A percentile compares a stretch with the other conserved stretches of the same genome.
These are phyloP conservation scores for Megaptera novaeangliae DNA, from an alignment of 2,113 vertebrate species.

Conservation along the genomic window DNA sequence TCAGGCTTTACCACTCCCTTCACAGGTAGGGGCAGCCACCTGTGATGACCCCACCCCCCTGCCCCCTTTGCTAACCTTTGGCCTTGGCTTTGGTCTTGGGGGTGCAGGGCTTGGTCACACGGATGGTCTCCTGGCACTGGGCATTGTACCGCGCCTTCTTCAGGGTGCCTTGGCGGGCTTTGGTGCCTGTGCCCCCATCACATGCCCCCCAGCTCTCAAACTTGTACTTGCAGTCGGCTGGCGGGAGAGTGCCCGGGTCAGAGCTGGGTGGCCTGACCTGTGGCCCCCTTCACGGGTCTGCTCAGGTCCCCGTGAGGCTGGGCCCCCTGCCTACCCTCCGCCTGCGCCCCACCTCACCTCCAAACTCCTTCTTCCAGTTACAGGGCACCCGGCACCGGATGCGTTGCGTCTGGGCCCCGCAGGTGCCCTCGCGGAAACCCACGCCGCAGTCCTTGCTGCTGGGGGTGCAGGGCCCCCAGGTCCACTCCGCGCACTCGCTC, in stretches of 20 bases:
- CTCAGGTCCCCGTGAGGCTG: background rate
- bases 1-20: background rate
- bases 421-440: constrained; percentile 89
- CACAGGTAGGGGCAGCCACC: no score
- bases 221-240: constrained; percentile 97
- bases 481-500: constrained; percentile 89
- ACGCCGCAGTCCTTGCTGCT: constrained; percentile 90
- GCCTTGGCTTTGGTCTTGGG: constrained; percentile 89
- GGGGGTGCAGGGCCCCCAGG: constrained; percentile 89
- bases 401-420: constrained; percentile 86
- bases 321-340: background rate
- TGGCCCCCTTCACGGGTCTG: background rate
- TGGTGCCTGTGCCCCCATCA: constrained; percentile 85
- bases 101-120: constrained; percentile 92
- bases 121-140: constrained; percentile 89
- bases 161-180: constrained; percentile 89
- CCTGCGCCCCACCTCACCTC: constrained; percentile 81
- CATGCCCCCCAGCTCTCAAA: constrained; percentile 93
- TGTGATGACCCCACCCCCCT: fast-evolving
- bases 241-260: background rate
- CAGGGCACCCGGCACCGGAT: constrained; percentile 93
- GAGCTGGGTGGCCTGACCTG: background rate
- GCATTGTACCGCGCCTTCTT: constrained; percentile 94
- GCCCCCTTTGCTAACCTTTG: constrained; percentile 83
- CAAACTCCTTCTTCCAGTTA: constrained; percentile 98